These are phyloP conservation scores for Hirudinaria manillensis DNA, from an alignment of 2,888 invertebrate genomes.

Conservation along the genomic window DNA sequence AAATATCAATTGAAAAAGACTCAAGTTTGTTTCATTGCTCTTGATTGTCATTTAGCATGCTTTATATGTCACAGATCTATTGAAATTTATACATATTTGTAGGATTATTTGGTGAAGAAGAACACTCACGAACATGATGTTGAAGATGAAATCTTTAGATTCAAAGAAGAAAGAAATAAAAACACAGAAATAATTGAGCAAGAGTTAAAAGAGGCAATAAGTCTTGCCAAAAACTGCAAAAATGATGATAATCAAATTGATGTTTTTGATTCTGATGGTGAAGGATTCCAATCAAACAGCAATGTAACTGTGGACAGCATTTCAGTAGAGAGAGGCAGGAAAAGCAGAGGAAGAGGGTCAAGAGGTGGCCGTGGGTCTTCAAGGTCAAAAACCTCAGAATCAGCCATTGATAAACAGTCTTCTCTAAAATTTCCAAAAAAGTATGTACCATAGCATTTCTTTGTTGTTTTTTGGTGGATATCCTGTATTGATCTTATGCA, in stretches of 20 bases:
- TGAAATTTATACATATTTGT: slow-evolving; percentile 24
- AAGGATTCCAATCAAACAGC: not conserved
- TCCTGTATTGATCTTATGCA: too few relatives aligned
- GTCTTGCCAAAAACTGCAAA: slow-evolving; percentile 19
- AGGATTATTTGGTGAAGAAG: slow-evolving; percentile 58
- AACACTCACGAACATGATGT: slow-evolving; percentile 57
- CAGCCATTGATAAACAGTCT: not conserved
- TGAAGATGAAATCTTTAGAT: slow-evolving; percentile 57
- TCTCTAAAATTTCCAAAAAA: not conserved
- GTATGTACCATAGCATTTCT: not conserved
- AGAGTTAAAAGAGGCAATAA: slow-evolving; percentile 43
- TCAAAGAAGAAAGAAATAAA: slow-evolving; percentile 53
- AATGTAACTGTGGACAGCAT: not conserved
- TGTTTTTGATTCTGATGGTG: slow-evolving; percentile 15
- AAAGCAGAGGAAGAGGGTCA: slow-evolving; percentile 16
- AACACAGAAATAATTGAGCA: slow-evolving; percentile 44
- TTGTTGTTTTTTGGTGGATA: not conserved
- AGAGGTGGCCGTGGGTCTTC: slow-evolving; percentile 23
- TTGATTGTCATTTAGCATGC: not conserved
- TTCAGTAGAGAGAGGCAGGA: slow-evolving; percentile 3
- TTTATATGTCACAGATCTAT: not conserved
- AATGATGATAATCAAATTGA: slow-evolving; percentile 11
- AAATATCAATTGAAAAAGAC: slow-evolving; percentile 57
- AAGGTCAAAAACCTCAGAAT: not conserved
- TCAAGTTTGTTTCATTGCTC: slow-evolving; percentile 43